These are phyloP conservation scores for Dipodomys ordii DNA, from an alignment of 2,113 vertebrate genomes.

Conservation along the genomic window DNA sequence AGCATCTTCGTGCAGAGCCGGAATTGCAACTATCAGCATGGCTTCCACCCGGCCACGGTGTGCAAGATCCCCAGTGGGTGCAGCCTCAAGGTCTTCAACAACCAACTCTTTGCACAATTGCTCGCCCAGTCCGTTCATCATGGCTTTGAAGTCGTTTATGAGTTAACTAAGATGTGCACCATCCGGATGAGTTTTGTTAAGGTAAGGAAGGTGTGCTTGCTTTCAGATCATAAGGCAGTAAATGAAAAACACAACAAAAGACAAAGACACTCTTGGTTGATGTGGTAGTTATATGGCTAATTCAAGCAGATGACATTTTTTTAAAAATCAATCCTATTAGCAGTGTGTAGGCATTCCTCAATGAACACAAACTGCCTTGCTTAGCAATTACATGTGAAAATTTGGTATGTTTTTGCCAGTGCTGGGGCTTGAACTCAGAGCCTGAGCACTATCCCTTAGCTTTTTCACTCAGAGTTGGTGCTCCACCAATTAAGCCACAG, in stretches of 20 bases:
- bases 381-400: neutral
- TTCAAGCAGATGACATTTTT: too few relatives aligned
- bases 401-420: too few relatives aligned
- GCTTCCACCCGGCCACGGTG: slow-evolving; percentile 97
- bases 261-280: accelerated
- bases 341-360: neutral
- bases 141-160: slow-evolving; percentile 98
- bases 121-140: slow-evolving; percentile 98
- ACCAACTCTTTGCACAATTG: slow-evolving; percentile 98
- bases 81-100: slow-evolving; percentile 99
- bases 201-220: slow-evolving; percentile 84
- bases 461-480: too few relatives aligned
- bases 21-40: slow-evolving; percentile 99
- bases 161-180: slow-evolving; percentile 99
- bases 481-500: too few relatives aligned
- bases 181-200: slow-evolving; percentile 99
- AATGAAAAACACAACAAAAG: neutral
- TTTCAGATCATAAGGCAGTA: accelerated
- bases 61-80: slow-evolving; percentile 99
- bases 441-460: too few relatives aligned
- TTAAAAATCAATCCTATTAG: neutral
- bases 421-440: too few relatives aligned
- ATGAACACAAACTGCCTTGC: neutral
- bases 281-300: too few relatives aligned
- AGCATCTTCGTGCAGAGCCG: slow-evolving; percentile 99